Percentiles rank a stretch among this genome's conserved stretches.
Conservation (phyloP, 1,140 invertebrate species). For the Probaryconus sp. region DNA sequence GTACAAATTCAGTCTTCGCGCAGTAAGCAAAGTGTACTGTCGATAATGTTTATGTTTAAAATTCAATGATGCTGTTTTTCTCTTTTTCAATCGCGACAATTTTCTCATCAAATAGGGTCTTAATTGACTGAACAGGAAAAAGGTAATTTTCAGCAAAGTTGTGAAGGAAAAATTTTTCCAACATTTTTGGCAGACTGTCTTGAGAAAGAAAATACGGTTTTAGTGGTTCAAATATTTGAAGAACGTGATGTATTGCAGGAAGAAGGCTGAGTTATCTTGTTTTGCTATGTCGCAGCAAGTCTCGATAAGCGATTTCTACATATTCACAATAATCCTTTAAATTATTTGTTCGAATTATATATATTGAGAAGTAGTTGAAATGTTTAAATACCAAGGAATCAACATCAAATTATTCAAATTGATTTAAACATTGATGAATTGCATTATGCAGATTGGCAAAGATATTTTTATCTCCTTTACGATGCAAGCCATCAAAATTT, state of each 20-base stretch:
- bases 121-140: conserved; percentile 31
- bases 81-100: conserved; percentile 21
- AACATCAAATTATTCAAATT: conserved; percentile 55
- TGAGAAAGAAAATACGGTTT: conserved; percentile 52
- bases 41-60: conserved; percentile 6
- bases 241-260: conserved; percentile 53
- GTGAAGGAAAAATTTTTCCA: conserved; percentile 19
- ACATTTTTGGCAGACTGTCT: conserved; percentile 15
- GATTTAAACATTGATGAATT: conserved; percentile 52
- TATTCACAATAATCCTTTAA: conserved; percentile 63
- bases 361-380: conserved; percentile 65
- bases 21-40: background rate
- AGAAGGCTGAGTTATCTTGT: conserved; percentile 60
- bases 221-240: conserved; percentile 39
- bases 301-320: conserved; percentile 49
- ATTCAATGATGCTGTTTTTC: conserved; percentile 33
- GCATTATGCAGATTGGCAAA: conserved; percentile 62
- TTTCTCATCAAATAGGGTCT: conserved; percentile 26
- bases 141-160: conserved; percentile 26
- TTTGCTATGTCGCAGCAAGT: conserved; percentile 43
- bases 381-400: conserved; percentile 61
- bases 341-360: conserved; percentile 58
- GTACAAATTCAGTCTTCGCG: conserved; percentile 11
- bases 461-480: conserved; percentile 55
- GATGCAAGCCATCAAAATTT: conserved; percentile 62